phyloP scores from a whole-genome alignment of 2,888 invertebrate species.

The Zygaena filipendulae region DNA sequence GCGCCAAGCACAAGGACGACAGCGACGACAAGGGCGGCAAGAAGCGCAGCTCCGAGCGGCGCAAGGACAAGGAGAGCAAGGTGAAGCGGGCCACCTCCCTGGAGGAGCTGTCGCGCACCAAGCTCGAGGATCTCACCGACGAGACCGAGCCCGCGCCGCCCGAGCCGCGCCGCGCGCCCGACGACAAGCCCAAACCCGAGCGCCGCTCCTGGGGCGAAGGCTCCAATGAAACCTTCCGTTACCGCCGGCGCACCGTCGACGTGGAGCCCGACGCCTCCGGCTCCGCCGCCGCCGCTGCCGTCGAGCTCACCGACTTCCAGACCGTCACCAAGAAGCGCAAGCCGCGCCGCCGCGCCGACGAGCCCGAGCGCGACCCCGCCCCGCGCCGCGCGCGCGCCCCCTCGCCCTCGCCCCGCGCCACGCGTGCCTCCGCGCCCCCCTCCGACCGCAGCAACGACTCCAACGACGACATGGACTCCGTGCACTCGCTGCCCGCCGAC shows the following conservation, averaged over 20 bases:
- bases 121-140: conserved; percentile 76
- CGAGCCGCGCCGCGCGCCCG: conserved; percentile 14
- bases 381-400: conserved; percentile 52
- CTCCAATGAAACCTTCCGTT: conserved; percentile 49
- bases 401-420: conserved; percentile 24
- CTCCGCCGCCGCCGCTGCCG: conserved; percentile 31
- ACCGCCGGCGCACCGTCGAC: conserved; percentile 33
- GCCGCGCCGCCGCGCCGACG: conserved; percentile 75
- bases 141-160: conserved; percentile 55
- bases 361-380: conserved; percentile 24
- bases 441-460: conserved; percentile 86
- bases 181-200: conserved; percentile 39
- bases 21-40: conserved; percentile 51
- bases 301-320: conserved; percentile 79
- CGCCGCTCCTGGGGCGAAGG: conserved; percentile 77
- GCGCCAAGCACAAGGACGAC: conserved; percentile 51
- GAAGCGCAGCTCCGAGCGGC: conserved; percentile 61
- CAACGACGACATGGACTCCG: conserved; percentile 84
- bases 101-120: conserved; percentile 83
- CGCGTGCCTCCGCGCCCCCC: conserved; percentile 72
- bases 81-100: conserved; percentile 80
- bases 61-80: conserved; percentile 47
- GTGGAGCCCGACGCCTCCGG: conserved; percentile 17
- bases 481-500: conserved; percentile 81
- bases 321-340: conserved; percentile 87